Percentiles rank a stretch among this genome's conserved stretches.
Conservation (phyloP, 2,888 invertebrate genomes). For the Drosophila flavopinicola region DNA sequence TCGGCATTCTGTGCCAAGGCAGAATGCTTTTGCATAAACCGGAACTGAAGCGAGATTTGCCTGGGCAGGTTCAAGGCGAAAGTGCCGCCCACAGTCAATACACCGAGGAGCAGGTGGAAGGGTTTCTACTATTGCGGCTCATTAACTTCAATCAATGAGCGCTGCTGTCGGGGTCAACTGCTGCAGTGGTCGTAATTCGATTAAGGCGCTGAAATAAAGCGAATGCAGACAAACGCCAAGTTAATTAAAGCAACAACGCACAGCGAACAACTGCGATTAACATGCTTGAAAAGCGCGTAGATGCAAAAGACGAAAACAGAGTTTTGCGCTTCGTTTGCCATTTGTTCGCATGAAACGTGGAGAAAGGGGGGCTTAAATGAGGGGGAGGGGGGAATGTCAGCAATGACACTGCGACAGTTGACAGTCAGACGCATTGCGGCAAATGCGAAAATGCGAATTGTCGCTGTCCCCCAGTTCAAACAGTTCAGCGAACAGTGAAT, state of each 20-base stretch:
- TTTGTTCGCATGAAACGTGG: slow-evolving; percentile 33
- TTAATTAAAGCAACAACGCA: slow-evolving; percentile 59
- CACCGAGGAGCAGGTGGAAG: not conserved
- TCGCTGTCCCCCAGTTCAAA: slow-evolving; percentile 1
- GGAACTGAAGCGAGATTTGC: slow-evolving; percentile 51
- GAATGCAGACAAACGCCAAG: slow-evolving; percentile 39
- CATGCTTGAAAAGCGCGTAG: slow-evolving; percentile 41
- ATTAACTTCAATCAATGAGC: slow-evolving; percentile 75
- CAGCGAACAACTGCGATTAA: slow-evolving; percentile 26
- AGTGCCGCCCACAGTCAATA: slow-evolving; percentile 21
- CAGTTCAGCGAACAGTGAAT: slow-evolving; percentile 45
- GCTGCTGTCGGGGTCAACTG: slow-evolving; percentile 20
- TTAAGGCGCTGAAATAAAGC: slow-evolving; percentile 55
- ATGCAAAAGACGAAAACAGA: slow-evolving; percentile 27
- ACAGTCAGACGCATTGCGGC: slow-evolving; percentile 36
- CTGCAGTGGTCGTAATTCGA: slow-evolving; percentile 65
- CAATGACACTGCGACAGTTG: slow-evolving; percentile 12
- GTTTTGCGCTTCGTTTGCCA: slow-evolving; percentile 45
- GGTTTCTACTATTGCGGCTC: slow-evolving; percentile 42
- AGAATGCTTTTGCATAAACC: slow-evolving; percentile 63
- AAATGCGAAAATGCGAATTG: slow-evolving; percentile 9
- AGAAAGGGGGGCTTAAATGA: not conserved
- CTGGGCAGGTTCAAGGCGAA: slow-evolving; percentile 38
- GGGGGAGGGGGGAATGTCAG: slow-evolving; percentile 1
- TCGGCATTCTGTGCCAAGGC: slow-evolving; percentile 47